phyloP scores from a whole-genome alignment of 2,888 invertebrate genomes.

The Horisme vitalbata region DNA sequence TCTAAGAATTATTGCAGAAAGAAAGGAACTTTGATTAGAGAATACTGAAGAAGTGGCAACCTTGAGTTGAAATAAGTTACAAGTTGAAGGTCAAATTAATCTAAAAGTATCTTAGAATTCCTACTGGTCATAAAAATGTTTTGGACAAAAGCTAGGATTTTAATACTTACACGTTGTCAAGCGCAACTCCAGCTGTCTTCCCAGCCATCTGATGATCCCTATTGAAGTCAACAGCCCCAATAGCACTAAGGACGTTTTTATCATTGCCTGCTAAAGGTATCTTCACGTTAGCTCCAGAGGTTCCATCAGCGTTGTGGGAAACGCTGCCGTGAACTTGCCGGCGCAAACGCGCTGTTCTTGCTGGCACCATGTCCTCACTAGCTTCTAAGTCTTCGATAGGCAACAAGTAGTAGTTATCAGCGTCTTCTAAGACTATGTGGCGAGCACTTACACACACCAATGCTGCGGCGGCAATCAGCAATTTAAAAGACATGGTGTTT shows the following conservation, averaged over 20 bases:
- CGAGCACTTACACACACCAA: conserved; percentile 8
- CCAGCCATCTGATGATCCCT: conserved; percentile 31
- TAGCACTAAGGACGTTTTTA: conserved; percentile 45
- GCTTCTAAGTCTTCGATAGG: conserved; percentile 3
- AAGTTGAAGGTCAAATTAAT: too few relatives aligned
- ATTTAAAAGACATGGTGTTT: neutral
- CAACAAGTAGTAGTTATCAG: conserved; percentile 4
- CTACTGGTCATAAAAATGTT: too few relatives aligned
- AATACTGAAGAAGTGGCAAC: too few relatives aligned
- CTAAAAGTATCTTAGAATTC: too few relatives aligned
- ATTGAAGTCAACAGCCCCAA: conserved; percentile 39
- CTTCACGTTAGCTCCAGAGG: conserved; percentile 34
- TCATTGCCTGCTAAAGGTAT: conserved; percentile 44
- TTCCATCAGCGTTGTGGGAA: conserved; percentile 36
- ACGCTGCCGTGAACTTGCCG: conserved; percentile 38
- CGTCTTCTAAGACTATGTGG: conserved; percentile 11
- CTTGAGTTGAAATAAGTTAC: too few relatives aligned
- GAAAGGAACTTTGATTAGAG: too few relatives aligned
- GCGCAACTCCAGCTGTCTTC: conserved; percentile 46
- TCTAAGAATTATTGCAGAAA: too few relatives aligned
- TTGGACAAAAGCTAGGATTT: too few relatives aligned
- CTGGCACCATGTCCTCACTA: conserved; percentile 1
- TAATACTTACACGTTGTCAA: conserved; percentile 52
- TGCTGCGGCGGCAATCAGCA: conserved; percentile 8
- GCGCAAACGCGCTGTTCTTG: conserved; percentile 26